Conservation (phyloP, 2,888 invertebrate genomes). For the Monochamus alternatus region DNA sequence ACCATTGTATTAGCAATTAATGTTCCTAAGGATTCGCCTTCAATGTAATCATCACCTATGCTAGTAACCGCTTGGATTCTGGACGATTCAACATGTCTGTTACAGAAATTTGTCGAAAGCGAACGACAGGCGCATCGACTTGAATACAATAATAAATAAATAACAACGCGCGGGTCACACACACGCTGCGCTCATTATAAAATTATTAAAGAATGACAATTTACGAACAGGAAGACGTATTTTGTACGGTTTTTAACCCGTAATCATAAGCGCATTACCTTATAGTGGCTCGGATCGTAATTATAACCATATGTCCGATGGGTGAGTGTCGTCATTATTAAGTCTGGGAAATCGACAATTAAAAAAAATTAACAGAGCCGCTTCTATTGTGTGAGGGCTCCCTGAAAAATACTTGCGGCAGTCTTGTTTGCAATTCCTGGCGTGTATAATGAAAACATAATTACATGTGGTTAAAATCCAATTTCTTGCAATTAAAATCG, state of each 20-base stretch:
- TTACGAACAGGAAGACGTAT: slow-evolving; percentile 70
- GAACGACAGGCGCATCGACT: slow-evolving; percentile 21
- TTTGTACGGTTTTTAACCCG: slow-evolving; percentile 71
- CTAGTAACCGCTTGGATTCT: too few species aligned
- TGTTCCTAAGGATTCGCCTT: too few species aligned
- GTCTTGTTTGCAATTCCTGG: slow-evolving; percentile 22
- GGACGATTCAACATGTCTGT: too few species aligned
- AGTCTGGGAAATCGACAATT: slow-evolving; percentile 65
- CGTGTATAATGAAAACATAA: slow-evolving; percentile 27
- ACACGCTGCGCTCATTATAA: slow-evolving; percentile 56
- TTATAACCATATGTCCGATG: slow-evolving; percentile 69
- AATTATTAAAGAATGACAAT: slow-evolving; percentile 71
- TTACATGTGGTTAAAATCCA: slow-evolving; percentile 32
- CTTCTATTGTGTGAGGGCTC: slow-evolving; percentile 23
- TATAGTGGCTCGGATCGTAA: slow-evolving; percentile 66
- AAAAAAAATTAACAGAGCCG: slow-evolving; percentile 55
- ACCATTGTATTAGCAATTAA: too few species aligned
- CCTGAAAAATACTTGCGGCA: slow-evolving; percentile 16
- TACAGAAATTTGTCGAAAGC: too few species aligned
- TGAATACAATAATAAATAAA: slow-evolving; percentile 31
- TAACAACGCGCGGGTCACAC: slow-evolving; percentile 38
- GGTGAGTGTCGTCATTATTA: slow-evolving; percentile 63
- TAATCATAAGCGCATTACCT: slow-evolving; percentile 61
- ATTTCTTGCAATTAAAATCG: slow-evolving; percentile 28
- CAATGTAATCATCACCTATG: too few species aligned